Conservation (phyloP, 2,888 invertebrate species). For the Lordiphosa andalusiaca region DNA sequence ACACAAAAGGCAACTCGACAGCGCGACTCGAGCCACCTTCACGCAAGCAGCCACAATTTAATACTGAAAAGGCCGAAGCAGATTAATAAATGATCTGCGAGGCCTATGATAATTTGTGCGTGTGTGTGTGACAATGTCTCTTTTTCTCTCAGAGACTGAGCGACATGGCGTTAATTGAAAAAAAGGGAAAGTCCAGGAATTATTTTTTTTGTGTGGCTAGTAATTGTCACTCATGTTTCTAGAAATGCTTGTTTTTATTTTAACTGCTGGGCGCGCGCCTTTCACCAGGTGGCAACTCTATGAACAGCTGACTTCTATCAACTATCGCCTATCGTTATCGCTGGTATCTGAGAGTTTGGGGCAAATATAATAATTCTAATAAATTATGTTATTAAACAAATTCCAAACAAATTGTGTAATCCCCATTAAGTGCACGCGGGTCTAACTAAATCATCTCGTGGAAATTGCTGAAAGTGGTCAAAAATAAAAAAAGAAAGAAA, state of each 20-base stretch:
- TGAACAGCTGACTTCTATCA: slow-evolving; percentile 23
- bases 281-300: slow-evolving; percentile 12
- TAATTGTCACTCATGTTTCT: too few relatives aligned
- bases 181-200: slow-evolving; percentile 4
- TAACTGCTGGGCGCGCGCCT: neutral
- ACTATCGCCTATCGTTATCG: too few relatives aligned
- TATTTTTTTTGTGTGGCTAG: too few relatives aligned
- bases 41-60: slow-evolving; percentile 44
- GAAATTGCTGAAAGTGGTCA: neutral
- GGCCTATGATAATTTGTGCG: neutral
- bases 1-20: slow-evolving; percentile 14
- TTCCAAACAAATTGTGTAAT: too few relatives aligned
- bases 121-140: neutral
- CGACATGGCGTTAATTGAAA: too few relatives aligned
- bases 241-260: neutral
- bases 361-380: slow-evolving; percentile 5
- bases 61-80: slow-evolving; percentile 45
- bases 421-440: neutral
- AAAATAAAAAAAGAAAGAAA: slow-evolving; percentile 7
- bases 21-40: slow-evolving; percentile 22
- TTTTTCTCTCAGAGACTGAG: too few relatives aligned
- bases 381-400: too few relatives aligned
- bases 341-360: slow-evolving; percentile 2
- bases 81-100: slow-evolving; percentile 21
- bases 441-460: neutral